phyloP scores from a whole-genome alignment of 2,797 vertebrate species.

The Gymnothorax reevesii region DNA sequence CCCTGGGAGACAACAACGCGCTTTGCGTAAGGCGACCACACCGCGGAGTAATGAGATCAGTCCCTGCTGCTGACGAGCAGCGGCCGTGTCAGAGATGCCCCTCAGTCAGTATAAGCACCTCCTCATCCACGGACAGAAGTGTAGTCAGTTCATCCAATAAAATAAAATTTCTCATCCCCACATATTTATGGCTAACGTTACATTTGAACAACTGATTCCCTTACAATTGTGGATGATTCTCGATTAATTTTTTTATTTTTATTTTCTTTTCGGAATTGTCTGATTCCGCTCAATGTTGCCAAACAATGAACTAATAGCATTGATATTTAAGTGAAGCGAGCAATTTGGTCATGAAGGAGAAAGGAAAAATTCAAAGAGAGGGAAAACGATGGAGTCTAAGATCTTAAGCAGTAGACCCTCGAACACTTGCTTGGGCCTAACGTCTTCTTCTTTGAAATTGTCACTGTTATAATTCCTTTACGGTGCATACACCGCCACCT shows the following conservation, averaged over 20 bases:
- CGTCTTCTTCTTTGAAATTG: too few species aligned
- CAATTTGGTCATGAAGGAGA: too few species aligned
- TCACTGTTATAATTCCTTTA: too few species aligned
- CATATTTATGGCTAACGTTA: background rate
- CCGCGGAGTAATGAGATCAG: background rate
- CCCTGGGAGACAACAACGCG: background rate
- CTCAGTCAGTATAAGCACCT: background rate
- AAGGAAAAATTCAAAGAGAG: too few species aligned
- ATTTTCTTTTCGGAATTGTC: too few species aligned
- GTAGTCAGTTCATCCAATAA: background rate
- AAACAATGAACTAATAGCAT: too few species aligned
- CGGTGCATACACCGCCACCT: too few species aligned
- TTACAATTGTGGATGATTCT: background rate
- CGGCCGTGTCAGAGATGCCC: background rate
- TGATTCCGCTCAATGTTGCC: background rate
- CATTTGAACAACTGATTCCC: background rate
- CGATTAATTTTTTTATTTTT: background rate
- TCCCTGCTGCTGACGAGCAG: background rate
- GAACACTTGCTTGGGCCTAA: too few species aligned
- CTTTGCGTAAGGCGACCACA: background rate
- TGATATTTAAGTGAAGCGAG: too few species aligned
- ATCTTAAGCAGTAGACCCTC: too few species aligned
- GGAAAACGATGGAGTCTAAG: too few species aligned
- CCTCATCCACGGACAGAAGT: background rate
- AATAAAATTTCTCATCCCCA: background rate